Evolutionary conservation across 2,888 invertebrate genomes (phyloP).

Genomic region (Drosophila kuntzei): DNA sequence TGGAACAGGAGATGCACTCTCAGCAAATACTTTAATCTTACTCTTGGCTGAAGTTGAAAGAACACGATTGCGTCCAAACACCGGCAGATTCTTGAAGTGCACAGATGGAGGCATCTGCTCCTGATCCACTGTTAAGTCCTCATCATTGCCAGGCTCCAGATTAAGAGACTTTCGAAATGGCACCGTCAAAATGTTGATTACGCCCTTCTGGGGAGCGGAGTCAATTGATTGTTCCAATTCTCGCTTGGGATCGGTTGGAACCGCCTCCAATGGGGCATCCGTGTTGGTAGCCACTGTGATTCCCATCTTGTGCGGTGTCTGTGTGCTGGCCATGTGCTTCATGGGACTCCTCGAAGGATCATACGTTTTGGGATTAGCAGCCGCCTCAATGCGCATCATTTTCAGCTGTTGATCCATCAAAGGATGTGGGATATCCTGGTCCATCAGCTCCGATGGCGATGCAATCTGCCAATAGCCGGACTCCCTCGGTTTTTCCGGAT

Average conservation of each 20-base stretch:
- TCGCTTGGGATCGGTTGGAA: neutral
- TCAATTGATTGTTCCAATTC: neutral
- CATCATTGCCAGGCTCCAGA: neutral
- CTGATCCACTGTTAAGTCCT: slow-evolving; percentile 2
- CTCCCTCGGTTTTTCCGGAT: neutral
- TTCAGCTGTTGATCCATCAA: slow-evolving; percentile 13
- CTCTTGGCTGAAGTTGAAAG: too few species aligned
- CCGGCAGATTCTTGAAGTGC: slow-evolving; percentile 15
- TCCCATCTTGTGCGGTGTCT: neutral
- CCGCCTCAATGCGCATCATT: slow-evolving; percentile 48
- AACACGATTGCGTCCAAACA: slow-evolving; percentile 10
- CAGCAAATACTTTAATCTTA: neutral
- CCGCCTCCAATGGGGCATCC: neutral
- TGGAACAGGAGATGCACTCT: neutral
- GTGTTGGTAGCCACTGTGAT: slow-evolving; percentile 3
- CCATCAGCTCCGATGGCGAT: neutral
- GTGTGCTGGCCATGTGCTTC: slow-evolving; percentile 15
- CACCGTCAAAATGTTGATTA: slow-evolving; percentile 43
- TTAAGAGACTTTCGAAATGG: slow-evolving; percentile 20
- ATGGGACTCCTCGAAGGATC: neutral
- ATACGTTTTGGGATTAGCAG: slow-evolving; percentile 51
- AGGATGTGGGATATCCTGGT: neutral
- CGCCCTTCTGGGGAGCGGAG: neutral
- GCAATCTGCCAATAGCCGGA: neutral
- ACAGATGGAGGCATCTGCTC: neutral